Evolutionary conservation across 2,797 vertebrate species (phyloP).

Genomic region (Pantherophis vulpinus): DNA sequence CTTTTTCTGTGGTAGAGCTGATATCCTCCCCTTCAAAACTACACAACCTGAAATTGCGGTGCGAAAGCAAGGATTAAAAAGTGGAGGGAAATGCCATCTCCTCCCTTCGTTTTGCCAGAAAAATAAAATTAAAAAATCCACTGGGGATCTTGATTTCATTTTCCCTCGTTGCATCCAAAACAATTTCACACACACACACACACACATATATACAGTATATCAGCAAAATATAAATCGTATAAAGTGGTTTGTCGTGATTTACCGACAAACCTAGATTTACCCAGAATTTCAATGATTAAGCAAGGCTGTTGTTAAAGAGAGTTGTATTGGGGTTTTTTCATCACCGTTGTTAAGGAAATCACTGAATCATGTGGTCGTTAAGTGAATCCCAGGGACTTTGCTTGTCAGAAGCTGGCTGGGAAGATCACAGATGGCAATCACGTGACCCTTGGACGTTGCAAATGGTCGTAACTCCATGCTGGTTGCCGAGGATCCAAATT

Average conservation of each 20-base stretch:
- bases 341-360: neutral
- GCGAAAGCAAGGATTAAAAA: neutral
- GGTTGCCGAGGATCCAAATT: too few species aligned
- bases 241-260: too few species aligned
- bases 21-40: neutral
- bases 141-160: neutral
- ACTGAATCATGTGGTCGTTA: neutral
- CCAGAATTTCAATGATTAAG: neutral
- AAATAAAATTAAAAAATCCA: neutral
- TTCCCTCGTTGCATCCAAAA: neutral
- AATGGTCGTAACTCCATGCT: too few species aligned
- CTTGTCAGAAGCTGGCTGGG: neutral
- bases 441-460: too few species aligned
- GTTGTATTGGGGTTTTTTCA: neutral
- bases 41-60: neutral
- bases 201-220: too few species aligned
- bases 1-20: neutral
- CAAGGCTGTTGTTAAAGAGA: neutral
- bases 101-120: neutral
- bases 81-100: fast-evolving
- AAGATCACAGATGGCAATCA: too few species aligned
- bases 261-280: neutral
- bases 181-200: neutral
- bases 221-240: too few species aligned
- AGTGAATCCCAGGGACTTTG: neutral